These are phyloP conservation scores for Catharus fuscescens DNA, from an alignment of 2,113 vertebrate genomes.

Conservation along the genomic window DNA sequence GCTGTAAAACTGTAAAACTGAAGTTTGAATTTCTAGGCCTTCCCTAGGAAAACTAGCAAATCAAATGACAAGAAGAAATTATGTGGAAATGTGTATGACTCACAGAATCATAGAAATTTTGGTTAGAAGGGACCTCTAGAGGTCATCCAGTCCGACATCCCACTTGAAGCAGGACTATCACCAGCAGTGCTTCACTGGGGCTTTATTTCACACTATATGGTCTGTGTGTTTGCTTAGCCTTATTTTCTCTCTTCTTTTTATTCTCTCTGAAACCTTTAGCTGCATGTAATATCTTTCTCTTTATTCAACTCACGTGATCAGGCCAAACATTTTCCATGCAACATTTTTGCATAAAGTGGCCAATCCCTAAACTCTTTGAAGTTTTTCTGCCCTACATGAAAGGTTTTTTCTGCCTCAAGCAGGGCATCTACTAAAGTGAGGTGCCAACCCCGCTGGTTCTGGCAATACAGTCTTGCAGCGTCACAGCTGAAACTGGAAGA, in stretches of 20 bases:
- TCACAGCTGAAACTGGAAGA: background rate
- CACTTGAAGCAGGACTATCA: background rate
- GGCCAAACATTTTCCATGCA: background rate
- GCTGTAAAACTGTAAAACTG: background rate
- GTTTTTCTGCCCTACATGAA: background rate
- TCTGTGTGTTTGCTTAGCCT: background rate
- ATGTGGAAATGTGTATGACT: background rate
- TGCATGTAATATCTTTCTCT: background rate
- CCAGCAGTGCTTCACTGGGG: background rate
- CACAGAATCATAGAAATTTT: slow-evolving; percentile 31
- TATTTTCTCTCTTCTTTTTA: background rate
- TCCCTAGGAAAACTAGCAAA: background rate
- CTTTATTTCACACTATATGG: background rate
- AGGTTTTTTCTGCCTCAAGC: background rate
- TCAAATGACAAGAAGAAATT: background rate
- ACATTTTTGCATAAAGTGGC: background rate
- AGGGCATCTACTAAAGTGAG: background rate
- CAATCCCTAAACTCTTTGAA: background rate
- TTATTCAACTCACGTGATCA: background rate
- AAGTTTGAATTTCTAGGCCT: background rate
- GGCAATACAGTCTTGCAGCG: background rate
- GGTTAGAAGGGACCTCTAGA: slow-evolving; percentile 44
- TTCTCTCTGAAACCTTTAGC: background rate
- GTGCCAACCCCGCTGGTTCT: background rate
- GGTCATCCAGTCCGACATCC: background rate